Conservation (phyloP, 2,888 invertebrate genomes). For the Drosophila borborema region DNA sequence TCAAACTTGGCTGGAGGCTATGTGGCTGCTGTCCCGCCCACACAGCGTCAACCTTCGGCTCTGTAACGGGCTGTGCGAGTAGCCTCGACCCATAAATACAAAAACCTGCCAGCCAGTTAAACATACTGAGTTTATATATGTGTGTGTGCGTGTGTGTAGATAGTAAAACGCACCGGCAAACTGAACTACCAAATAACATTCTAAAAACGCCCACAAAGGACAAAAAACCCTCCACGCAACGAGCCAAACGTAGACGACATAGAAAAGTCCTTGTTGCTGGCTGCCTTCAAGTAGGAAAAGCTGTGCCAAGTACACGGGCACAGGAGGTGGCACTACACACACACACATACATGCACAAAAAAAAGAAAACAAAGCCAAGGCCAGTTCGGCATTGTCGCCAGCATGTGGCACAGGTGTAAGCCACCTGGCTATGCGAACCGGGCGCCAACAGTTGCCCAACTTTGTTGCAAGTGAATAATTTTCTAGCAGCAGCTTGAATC, state of each 20-base stretch:
- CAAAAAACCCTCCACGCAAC: conserved; percentile 32
- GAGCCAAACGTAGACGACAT: conserved; percentile 27
- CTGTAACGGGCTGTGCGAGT: conserved; percentile 53
- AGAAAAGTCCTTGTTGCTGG: conserved; percentile 47
- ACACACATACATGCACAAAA: conserved; percentile 9
- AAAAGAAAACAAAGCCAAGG: conserved; percentile 44
- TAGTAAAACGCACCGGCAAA: conserved; percentile 47
- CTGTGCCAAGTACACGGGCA: conserved; percentile 8
- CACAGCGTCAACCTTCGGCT: conserved; percentile 60
- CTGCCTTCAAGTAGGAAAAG: conserved; percentile 27
- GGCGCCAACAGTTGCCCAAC: conserved; percentile 9
- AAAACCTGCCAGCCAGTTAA: conserved; percentile 45
- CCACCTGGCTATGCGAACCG: conserved; percentile 2
- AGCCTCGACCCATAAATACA: conserved; percentile 80
- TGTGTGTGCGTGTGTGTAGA: conserved; percentile 25
- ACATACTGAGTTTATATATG: conserved; percentile 1
- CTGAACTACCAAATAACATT: conserved; percentile 59
- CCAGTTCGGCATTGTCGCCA: conserved; percentile 46
- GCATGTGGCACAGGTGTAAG: conserved; percentile 9
- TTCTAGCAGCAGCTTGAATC: conserved; percentile 20
- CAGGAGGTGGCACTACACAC: conserved; percentile 16
- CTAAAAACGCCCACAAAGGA: conserved; percentile 30
- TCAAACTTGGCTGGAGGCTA: conserved; percentile 21
- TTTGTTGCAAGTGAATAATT: conserved; percentile 23
- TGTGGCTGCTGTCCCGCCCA: conserved; percentile 43